Evolutionary conservation across 2,888 invertebrate species (phyloP).

Genomic region (Geophilus truncorum): DNA sequence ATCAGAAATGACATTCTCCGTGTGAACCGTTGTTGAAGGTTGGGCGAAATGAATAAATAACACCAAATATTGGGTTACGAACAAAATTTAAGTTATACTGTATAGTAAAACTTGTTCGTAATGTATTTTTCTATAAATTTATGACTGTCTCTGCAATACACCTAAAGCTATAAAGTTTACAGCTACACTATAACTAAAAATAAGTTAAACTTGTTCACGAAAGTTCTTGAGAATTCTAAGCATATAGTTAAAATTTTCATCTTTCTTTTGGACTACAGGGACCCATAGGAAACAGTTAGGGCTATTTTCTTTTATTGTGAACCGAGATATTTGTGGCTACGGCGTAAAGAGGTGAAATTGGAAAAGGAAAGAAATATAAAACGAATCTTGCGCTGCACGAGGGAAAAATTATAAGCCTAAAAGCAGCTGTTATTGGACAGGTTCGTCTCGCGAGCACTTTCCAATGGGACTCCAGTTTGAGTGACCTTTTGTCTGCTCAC

Average conservation of each 20-base stretch:
- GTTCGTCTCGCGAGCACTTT: slow-evolving; percentile 1
- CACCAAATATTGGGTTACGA: too few species aligned
- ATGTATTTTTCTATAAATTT: too few species aligned
- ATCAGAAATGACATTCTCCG: not conserved
- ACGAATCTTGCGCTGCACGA: slow-evolving; percentile 6
- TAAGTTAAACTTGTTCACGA: too few species aligned
- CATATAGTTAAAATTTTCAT: not conserved
- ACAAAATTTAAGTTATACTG: too few species aligned
- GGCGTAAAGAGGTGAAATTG: not conserved
- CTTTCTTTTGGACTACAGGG: not conserved
- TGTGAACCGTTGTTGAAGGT: not conserved
- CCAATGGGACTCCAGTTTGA: slow-evolving; percentile 27
- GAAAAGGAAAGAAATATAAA: not conserved
- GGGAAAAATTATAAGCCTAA: slow-evolving; percentile 27
- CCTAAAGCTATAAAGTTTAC: too few species aligned
- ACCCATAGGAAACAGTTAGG: not conserved
- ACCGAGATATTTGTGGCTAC: not conserved
- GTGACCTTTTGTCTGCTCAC: slow-evolving; percentile 25
- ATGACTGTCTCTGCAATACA: too few species aligned
- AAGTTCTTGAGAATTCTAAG: too few species aligned
- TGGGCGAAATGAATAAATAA: not conserved
- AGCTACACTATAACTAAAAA: too few species aligned
- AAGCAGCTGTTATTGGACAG: slow-evolving; percentile 19
- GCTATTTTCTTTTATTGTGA: slow-evolving; percentile 20
- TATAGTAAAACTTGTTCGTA: too few species aligned